Evolutionary conservation across 2,888 invertebrate species (phyloP).

Genomic region (Sericinus montela): DNA sequence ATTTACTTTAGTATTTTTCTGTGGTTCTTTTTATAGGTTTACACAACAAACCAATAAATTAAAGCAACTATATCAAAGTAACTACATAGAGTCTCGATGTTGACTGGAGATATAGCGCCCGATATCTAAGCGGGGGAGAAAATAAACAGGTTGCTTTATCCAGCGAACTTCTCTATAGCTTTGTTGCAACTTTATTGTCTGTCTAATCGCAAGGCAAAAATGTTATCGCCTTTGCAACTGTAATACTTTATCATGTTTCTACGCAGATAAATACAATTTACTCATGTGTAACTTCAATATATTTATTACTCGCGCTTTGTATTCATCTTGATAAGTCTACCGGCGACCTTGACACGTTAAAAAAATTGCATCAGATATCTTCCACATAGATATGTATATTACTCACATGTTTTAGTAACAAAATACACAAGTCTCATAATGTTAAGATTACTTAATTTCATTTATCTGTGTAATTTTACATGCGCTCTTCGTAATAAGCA

Average conservation of each 20-base stretch:
- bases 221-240: constrained; percentile 3
- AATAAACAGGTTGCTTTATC: constrained; percentile 14
- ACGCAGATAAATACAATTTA: neutral
- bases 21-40: constrained; percentile 2
- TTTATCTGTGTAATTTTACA: no score
- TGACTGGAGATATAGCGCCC: constrained; percentile 1
- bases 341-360: neutral
- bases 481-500: neutral
- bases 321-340: neutral
- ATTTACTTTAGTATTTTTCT: neutral
- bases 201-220: constrained; percentile 16
- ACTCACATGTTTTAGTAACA: no score
- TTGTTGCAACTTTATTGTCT: constrained; percentile 8
- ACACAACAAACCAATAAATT: constrained; percentile 18
- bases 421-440: no score
- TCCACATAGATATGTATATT: no score
- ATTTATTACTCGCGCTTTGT: neutral
- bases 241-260: constrained; percentile 6
- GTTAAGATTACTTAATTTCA: no score
- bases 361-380: neutral
- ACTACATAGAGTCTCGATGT: constrained; percentile 9
- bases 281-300: no score
- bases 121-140: constrained; percentile 7
- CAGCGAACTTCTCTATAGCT: constrained; percentile 9
- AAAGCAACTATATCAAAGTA: constrained; percentile 13